A percentile compares a stretch with the other conserved stretches of the same genome.
Evolutionary conservation across 2,888 invertebrate genomes (phyloP).

Genomic region (Zelleria hepariella): DNA sequence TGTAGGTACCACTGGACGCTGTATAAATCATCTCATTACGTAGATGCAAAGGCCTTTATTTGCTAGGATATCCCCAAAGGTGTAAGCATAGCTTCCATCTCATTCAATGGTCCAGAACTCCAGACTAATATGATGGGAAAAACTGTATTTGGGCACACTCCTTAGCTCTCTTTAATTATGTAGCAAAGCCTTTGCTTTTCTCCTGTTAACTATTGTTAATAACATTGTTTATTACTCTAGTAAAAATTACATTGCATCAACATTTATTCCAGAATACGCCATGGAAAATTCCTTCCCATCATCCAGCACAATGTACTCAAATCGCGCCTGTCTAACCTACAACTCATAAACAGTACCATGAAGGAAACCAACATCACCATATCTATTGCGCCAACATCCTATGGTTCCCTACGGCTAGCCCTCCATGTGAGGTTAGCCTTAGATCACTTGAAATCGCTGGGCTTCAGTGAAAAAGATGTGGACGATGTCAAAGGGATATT

Average conservation of each 20-base stretch:
- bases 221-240: not conserved
- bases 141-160: too few species aligned
- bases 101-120: too few species aligned
- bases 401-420: constrained; percentile 84
- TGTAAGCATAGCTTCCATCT: too few species aligned
- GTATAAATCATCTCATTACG: too few species aligned
- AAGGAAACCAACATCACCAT: constrained; percentile 77
- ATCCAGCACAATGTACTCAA: constrained; percentile 87
- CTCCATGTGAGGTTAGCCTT: constrained; percentile 84
- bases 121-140: too few species aligned
- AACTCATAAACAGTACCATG: constrained; percentile 74
- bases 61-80: too few species aligned
- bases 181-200: not conserved
- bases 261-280: constrained; percentile 66
- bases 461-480: constrained; percentile 93
- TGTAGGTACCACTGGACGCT: too few species aligned
- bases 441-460: constrained; percentile 78
- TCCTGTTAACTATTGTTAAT: too few species aligned
- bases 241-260: not conserved
- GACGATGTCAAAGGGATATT: constrained; percentile 98
- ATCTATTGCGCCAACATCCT: constrained; percentile 80
- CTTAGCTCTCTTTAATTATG: too few species aligned
- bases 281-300: constrained; percentile 83
- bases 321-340: constrained; percentile 82
- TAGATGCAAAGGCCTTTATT: too few species aligned